A percentile compares a stretch with the other conserved stretches of the same genome.
Evolutionary conservation across 2,113 vertebrate species (phyloP).

Genomic region (Rutilus rutilus): DNA sequence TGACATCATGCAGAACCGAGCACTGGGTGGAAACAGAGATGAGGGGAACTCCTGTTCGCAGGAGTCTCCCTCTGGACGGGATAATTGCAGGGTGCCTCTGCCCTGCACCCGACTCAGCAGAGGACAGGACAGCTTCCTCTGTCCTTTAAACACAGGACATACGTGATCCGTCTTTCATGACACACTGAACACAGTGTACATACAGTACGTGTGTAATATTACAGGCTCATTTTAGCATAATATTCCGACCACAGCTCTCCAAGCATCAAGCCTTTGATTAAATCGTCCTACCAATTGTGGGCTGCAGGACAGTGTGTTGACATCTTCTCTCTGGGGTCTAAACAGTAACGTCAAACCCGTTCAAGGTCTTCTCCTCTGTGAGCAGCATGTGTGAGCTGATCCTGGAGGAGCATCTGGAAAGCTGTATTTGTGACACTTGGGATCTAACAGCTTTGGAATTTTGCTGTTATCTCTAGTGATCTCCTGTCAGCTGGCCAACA

Average conservation of each 20-base stretch:
- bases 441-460: constrained; percentile 14
- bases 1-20: constrained; percentile 40
- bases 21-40: neutral
- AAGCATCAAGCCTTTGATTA: neutral
- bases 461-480: constrained; percentile 20
- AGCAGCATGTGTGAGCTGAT: constrained; percentile 17
- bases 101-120: constrained; percentile 29
- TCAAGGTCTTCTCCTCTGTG: constrained; percentile 9
- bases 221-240: neutral
- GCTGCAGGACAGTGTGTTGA: neutral
- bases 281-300: neutral
- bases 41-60: constrained; percentile 35
- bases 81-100: constrained; percentile 40
- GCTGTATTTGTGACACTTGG: constrained; percentile 16
- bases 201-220: neutral
- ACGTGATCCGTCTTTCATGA: neutral
- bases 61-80: constrained; percentile 28
- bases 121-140: constrained; percentile 30
- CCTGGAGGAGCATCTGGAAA: neutral
- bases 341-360: neutral
- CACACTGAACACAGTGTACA: neutral
- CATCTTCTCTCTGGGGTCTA: neutral
- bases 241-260: neutral
- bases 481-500: constrained; percentile 19
- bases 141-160: constrained; percentile 11